phyloP scores from a whole-genome alignment of 2,797 vertebrate species.

The Takifugu rubripes region DNA sequence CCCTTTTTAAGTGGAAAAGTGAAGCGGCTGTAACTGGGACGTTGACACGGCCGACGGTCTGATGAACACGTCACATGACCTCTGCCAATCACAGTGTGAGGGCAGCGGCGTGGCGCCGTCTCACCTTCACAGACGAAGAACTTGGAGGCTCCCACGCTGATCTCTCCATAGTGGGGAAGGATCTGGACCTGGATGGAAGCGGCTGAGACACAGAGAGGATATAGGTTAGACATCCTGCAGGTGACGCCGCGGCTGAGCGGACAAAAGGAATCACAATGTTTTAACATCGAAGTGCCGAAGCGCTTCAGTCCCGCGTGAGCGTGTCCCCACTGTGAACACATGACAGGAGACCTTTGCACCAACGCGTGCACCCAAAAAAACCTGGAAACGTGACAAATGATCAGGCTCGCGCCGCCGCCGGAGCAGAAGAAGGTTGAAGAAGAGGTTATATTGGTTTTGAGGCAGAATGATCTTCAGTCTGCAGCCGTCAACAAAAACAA shows the following conservation, averaged over 20 bases:
- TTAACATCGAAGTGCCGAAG: conserved; percentile 17
- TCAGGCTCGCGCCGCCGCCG: too few relatives aligned
- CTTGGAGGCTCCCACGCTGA: conserved; percentile 96
- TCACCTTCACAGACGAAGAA: conserved; percentile 97
- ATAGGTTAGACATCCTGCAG: conserved; percentile 20
- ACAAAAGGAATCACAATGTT: conserved; percentile 13
- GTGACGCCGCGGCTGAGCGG: conserved; percentile 15
- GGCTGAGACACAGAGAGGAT: conserved; percentile 44
- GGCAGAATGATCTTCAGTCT: too few relatives aligned
- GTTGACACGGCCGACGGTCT: too few relatives aligned
- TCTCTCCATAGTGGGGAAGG: conserved; percentile 88
- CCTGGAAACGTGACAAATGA: too few relatives aligned
- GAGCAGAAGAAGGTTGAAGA: too few relatives aligned
- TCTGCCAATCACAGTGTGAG: background rate
- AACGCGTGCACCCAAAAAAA: too few relatives aligned
- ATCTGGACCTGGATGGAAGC: conserved; percentile 94
- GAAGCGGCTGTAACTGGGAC: too few relatives aligned
- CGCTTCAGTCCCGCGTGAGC: conserved; percentile 20
- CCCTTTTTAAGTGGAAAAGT: too few relatives aligned
- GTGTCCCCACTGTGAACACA: too few relatives aligned
- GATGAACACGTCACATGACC: background rate
- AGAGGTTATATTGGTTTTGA: too few relatives aligned
- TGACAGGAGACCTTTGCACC: too few relatives aligned
- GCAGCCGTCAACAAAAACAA: too few relatives aligned
- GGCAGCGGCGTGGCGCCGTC: conserved; percentile 15